Evolutionary conservation across 2,888 invertebrate genomes (phyloP).

Genomic region (Meganola albula): DNA sequence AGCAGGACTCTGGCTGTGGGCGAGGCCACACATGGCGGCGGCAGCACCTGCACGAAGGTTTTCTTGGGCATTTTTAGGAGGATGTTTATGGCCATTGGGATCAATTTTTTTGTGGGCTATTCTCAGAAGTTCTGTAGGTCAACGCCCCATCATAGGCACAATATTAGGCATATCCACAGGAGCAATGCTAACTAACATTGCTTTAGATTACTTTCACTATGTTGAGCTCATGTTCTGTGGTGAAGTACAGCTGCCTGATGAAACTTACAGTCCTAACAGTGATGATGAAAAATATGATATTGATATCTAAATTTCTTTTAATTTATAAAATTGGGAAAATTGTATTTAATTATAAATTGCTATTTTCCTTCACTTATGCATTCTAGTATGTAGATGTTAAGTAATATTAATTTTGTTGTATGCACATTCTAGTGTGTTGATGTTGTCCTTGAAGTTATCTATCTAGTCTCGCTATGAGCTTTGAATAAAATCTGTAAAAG

Average conservation of each 20-base stretch:
- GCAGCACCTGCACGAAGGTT: conserved; percentile 79
- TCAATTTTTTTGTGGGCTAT: conserved; percentile 94
- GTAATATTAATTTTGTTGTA: conserved; percentile 22
- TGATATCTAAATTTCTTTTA: conserved; percentile 47
- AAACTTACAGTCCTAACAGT: conserved; percentile 66
- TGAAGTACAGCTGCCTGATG: conserved; percentile 68
- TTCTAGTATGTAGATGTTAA: conserved; percentile 32
- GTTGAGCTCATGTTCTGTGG: conserved; percentile 79
- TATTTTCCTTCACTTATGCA: conserved; percentile 23
- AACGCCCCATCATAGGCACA: conserved; percentile 81
- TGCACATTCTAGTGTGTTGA: conserved; percentile 29
- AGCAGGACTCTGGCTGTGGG: conserved; percentile 89
- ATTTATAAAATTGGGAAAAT: conserved; percentile 14
- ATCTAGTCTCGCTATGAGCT: conserved; percentile 37
- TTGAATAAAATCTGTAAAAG: conserved; percentile 30
- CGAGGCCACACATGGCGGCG: conserved; percentile 85
- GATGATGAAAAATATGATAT: conserved; percentile 76
- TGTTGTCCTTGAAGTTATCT: conserved; percentile 22
- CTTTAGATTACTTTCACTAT: conserved; percentile 80
- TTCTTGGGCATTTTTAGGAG: conserved; percentile 85
- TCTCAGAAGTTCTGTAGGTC: conserved; percentile 85
- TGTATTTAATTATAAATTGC: conserved; percentile 8
- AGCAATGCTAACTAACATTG: conserved; percentile 79
- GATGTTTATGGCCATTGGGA: conserved; percentile 91
- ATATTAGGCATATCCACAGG: conserved; percentile 84